Evolutionary conservation across 2,888 invertebrate species (phyloP), one percentile per base, ranked within the genome.

Genomic region (Pachycephus smyrnensis): DNA sequence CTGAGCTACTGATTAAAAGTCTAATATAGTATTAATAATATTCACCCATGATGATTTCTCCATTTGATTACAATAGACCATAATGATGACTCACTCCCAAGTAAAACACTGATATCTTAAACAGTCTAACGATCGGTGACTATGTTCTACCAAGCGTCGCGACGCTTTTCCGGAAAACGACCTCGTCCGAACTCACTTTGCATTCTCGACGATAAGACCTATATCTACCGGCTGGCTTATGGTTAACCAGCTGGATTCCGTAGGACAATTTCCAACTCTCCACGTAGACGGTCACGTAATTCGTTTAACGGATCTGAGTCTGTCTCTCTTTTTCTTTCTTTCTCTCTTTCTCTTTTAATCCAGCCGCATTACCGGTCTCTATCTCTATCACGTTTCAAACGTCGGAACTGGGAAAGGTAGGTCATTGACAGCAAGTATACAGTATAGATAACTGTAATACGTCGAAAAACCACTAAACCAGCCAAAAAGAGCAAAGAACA

Each of bases 401-500:
- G 15, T 55, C 55, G 55, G 55, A 55, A 55, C 71, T 11, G 32
- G 71, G 30, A 82, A 84, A 85, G 85, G 84, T 85, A 85, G 90
- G 90, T 90, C 90, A 86, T 90, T 90, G 89, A 90, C 90, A 89
- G 86, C 84, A 82, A 82, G 55, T 55, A 79, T 84, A 76, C 80
- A 81, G 83, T 85, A 85, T 87, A 89, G 89, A 89, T 90, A 90
- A 91, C 90, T 89, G 90, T 90, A 90, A 90, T 88, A 86, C 85
- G 85, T 87, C 89, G 86, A 88, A 88, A 88, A 87, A 80, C 79
- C 80, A 82, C 76, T 77, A 79, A 32, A n/a, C 74, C 74, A 36
- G 31, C 73, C 35, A 73, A 9, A 23, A 23, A 55, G 55, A 55
- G 23, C 55, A 23, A 23, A 55, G 55, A 55, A 55, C 55, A 55